These are phyloP conservation scores for Delphinapterus leucas DNA, from an alignment of 2,113 vertebrate genomes.

Conservation along the genomic window DNA sequence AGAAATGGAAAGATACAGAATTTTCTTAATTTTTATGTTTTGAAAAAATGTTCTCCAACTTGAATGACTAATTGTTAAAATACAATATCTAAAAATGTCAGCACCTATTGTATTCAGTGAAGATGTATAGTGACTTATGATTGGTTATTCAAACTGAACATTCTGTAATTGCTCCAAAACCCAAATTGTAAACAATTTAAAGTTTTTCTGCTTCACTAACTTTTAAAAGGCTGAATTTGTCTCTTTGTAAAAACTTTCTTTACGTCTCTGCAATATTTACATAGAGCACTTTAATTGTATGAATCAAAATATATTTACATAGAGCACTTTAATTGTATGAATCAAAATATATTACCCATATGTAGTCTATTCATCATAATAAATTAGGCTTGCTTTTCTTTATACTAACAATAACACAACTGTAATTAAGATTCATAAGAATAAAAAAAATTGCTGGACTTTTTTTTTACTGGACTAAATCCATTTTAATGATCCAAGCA, in stretches of 20 bases:
- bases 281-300: slow-evolving; percentile 19
- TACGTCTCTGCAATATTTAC: not conserved
- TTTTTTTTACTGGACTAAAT: not conserved
- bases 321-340: slow-evolving; percentile 24
- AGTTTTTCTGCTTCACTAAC: not conserved
- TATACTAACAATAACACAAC: not conserved
- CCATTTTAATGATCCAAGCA: not conserved
- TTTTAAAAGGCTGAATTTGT: not conserved
- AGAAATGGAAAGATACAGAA: not conserved
- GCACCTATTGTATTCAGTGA: not conserved
- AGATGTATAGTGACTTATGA: not conserved
- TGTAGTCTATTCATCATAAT: not conserved
- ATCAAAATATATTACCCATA: not conserved
- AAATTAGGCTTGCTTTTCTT: not conserved
- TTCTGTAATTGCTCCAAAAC: not conserved
- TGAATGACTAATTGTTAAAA: not conserved
- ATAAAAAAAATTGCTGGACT: not conserved
- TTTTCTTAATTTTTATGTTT: not conserved
- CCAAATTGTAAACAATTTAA: not conserved
- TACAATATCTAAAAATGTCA: not conserved
- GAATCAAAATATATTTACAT: slow-evolving; percentile 3
- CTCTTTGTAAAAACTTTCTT: not conserved
- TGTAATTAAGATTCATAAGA: slow-evolving; percentile 19
- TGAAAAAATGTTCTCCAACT: not conserved
- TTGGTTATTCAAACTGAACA: not conserved